Percentiles rank a stretch among this genome's conserved stretches.
These are phyloP conservation scores for Amniataba percoides DNA, from an alignment of 2,797 vertebrate genomes.

Conservation along the genomic window DNA sequence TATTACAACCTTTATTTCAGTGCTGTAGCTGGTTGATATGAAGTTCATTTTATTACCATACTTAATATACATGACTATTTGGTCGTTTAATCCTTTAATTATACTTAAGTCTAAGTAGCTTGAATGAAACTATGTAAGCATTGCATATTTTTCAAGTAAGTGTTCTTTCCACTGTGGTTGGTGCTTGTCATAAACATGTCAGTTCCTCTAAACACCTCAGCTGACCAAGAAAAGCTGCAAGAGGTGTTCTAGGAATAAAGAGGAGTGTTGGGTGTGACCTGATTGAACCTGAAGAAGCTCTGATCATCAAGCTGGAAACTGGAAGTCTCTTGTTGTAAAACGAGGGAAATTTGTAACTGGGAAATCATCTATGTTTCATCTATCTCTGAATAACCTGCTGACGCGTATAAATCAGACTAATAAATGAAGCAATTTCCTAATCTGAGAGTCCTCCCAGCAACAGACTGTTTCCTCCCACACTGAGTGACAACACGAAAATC, in stretches of 20 bases:
- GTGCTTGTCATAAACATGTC: too few species aligned
- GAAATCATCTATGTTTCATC: not conserved
- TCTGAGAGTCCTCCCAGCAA: not conserved
- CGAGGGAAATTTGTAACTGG: not conserved
- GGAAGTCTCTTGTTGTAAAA: not conserved
- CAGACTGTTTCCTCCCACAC: not conserved
- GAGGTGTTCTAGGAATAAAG: not conserved
- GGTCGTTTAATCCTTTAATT: too few species aligned
- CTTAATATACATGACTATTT: too few species aligned
- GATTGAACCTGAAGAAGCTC: too few species aligned
- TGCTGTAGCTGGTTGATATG: too few species aligned
- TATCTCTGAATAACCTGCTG: not conserved
- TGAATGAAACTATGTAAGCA: not conserved
- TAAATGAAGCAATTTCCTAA: slow-evolving; percentile 5
- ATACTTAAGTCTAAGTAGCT: too few species aligned
- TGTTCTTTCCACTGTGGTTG: too few species aligned
- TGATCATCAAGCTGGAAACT: not conserved
- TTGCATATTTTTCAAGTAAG: not conserved
- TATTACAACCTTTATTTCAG: too few species aligned
- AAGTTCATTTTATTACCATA: too few species aligned
- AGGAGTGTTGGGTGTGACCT: not conserved
- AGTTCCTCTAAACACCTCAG: not conserved
- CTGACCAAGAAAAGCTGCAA: not conserved
- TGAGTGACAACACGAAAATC: not conserved
- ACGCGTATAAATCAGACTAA: not conserved